Conservation (phyloP, 2,888 invertebrate species). For the Drosophila paramelanica region DNA sequence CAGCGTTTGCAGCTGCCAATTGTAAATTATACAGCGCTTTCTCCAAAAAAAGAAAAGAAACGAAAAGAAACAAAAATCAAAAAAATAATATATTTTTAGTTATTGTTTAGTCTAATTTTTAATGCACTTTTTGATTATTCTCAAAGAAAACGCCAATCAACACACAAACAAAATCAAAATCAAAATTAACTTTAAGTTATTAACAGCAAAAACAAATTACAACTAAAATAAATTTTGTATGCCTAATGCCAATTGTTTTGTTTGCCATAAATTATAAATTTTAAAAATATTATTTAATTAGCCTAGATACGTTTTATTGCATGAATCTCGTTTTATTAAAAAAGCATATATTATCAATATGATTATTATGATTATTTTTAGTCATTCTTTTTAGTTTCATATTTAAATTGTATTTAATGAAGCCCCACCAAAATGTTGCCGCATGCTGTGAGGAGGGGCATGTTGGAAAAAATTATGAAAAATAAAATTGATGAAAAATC, state of each 20-base stretch:
- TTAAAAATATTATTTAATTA: conserved; percentile 57
- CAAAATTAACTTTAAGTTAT: conserved; percentile 85
- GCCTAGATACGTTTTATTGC: conserved; percentile 36
- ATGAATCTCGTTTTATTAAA: conserved; percentile 66
- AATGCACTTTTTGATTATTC: conserved; percentile 60
- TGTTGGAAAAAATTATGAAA: conserved; percentile 29
- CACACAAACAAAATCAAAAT: conserved; percentile 80
- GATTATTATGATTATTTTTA: conserved; percentile 40
- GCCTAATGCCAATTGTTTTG: conserved; percentile 70
- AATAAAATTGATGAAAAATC: conserved; percentile 45
- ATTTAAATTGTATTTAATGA: conserved; percentile 52
- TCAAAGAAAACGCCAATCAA: conserved; percentile 66
- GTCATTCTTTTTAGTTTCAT: conserved; percentile 26
- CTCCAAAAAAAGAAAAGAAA: conserved; percentile 40
- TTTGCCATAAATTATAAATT: conserved; percentile 57
- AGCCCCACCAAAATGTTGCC: conserved; percentile 36
- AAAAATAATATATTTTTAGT: conserved; percentile 42
- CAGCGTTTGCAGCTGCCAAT: conserved; percentile 70
- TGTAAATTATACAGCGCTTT: conserved; percentile 70
- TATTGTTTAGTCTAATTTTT: conserved; percentile 55
- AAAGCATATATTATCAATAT: conserved; percentile 22
- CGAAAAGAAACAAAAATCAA: conserved; percentile 43
- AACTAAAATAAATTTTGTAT: conserved; percentile 46
- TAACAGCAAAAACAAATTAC: conserved; percentile 25
- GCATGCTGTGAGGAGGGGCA: conserved; percentile 17